phyloP scores from a whole-genome alignment of 2,888 invertebrate species.

The Lomographa bimaculata region DNA sequence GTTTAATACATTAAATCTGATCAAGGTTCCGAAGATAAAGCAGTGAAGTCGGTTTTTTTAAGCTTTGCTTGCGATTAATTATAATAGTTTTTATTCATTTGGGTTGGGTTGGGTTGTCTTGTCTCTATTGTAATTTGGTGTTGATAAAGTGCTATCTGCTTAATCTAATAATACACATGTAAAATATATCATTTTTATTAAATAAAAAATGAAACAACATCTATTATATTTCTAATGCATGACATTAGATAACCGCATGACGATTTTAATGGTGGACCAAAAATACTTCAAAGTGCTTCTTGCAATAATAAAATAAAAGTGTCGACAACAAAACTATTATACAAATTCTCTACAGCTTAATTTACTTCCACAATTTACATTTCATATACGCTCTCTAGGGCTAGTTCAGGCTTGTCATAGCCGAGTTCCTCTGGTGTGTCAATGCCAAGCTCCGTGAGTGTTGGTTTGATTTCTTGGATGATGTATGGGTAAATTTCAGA shows the following conservation, averaged over 20 bases:
- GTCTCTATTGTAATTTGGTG: too few species aligned
- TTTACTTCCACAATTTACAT: slow-evolving; percentile 67
- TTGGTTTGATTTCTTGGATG: slow-evolving; percentile 95
- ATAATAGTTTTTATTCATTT: too few species aligned
- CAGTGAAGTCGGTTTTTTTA: too few species aligned
- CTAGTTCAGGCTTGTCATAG: slow-evolving; percentile 98
- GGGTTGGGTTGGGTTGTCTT: too few species aligned
- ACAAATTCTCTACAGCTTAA: slow-evolving; percentile 70
- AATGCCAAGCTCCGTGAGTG: slow-evolving; percentile 96
- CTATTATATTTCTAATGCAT: slow-evolving; percentile 54
- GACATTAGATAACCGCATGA: slow-evolving; percentile 62
- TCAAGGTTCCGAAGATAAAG: too few species aligned
- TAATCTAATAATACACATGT: too few species aligned
- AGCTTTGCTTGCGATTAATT: too few species aligned
- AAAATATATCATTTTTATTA: too few species aligned
- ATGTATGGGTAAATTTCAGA: slow-evolving; percentile 94
- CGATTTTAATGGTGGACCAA: slow-evolving; percentile 52
- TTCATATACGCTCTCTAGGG: slow-evolving; percentile 89
- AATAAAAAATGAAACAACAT: slow-evolving; percentile 31
- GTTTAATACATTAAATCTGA: too few species aligned
- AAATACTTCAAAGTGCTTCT: slow-evolving; percentile 49
- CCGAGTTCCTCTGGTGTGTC: slow-evolving; percentile 97
- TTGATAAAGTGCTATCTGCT: too few species aligned
- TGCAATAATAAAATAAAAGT: slow-evolving; percentile 62
- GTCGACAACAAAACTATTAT: slow-evolving; percentile 72